Evolutionary conservation across 2,888 invertebrate genomes (phyloP).

Genomic region (Keiferia lycopersicella): DNA sequence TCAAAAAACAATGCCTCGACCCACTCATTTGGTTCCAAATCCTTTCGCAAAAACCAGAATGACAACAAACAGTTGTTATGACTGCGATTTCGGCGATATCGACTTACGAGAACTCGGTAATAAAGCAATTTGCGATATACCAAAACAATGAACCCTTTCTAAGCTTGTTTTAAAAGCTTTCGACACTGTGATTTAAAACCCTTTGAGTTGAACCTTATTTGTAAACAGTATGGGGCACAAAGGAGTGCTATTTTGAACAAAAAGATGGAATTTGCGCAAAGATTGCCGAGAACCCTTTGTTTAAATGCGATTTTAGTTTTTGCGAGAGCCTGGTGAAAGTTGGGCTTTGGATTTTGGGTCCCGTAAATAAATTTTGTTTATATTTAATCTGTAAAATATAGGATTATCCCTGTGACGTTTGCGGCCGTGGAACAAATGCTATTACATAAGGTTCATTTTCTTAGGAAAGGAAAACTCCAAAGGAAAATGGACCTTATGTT

Average conservation of each 20-base stretch:
- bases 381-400: too few relatives aligned
- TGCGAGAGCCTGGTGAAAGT: slow-evolving; percentile 61
- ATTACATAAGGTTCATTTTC: too few relatives aligned
- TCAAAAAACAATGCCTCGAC: neutral
- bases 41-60: slow-evolving; percentile 39
- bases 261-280: slow-evolving; percentile 73
- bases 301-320: slow-evolving; percentile 49
- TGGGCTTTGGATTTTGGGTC: slow-evolving; percentile 25
- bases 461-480: too few relatives aligned
- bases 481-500: too few relatives aligned
- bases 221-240: slow-evolving; percentile 75
- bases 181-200: slow-evolving; percentile 79
- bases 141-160: slow-evolving; percentile 77
- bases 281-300: slow-evolving; percentile 71
- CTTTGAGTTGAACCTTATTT: slow-evolving; percentile 78
- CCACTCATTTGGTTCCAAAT: slow-evolving; percentile 17
- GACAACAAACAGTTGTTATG: slow-evolving; percentile 73
- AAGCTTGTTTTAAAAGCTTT: slow-evolving; percentile 79
- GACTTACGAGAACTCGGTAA: slow-evolving; percentile 73
- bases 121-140: slow-evolving; percentile 78
- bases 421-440: too few relatives aligned
- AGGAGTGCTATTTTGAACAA: slow-evolving; percentile 65
- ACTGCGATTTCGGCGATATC: slow-evolving; percentile 75
- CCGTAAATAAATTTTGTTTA: neutral
- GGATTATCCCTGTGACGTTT: too few relatives aligned